phyloP scores from a whole-genome alignment of 35 echinoderm and acorn worm genomes.

The Patiria miniata region DNA sequence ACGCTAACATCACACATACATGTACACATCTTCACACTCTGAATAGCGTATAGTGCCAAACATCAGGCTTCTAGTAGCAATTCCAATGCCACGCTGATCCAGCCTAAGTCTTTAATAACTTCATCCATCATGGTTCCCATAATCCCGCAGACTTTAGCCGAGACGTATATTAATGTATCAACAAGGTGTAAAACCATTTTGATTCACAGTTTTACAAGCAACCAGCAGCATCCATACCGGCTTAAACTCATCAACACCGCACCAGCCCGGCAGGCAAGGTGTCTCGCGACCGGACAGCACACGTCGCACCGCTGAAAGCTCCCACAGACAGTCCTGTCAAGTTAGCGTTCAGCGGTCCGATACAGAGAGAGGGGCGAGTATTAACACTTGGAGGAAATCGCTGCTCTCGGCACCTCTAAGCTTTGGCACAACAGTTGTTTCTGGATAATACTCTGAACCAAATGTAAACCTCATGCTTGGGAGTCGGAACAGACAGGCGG shows the following conservation, averaged over 20 bases:
- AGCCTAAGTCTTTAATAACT: no score
- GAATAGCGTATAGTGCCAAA: no score
- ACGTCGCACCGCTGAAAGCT: neutral
- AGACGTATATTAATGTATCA: no score
- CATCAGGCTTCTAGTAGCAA: no score
- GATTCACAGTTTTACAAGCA: no score
- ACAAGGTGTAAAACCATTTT: no score
- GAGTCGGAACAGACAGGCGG: no score
- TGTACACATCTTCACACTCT: no score
- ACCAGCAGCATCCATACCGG: neutral
- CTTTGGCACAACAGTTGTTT: constrained; percentile 16
- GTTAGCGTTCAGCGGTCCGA: neutral
- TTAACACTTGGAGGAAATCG: constrained; percentile 7
- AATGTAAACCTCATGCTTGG: neutral
- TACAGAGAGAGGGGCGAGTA: neutral
- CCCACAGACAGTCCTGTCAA: neutral
- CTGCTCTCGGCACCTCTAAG: constrained; percentile 12
- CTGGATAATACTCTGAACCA: neutral
- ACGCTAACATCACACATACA: no score
- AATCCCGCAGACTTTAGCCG: no score
- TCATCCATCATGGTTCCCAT: no score
- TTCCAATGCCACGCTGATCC: no score
- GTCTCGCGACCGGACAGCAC: neutral
- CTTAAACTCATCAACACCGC: constrained; percentile 9
- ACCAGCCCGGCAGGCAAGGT: neutral